These are phyloP conservation scores for Diplodus sargus DNA, from an alignment of 2,797 vertebrate genomes.

Conservation along the genomic window DNA sequence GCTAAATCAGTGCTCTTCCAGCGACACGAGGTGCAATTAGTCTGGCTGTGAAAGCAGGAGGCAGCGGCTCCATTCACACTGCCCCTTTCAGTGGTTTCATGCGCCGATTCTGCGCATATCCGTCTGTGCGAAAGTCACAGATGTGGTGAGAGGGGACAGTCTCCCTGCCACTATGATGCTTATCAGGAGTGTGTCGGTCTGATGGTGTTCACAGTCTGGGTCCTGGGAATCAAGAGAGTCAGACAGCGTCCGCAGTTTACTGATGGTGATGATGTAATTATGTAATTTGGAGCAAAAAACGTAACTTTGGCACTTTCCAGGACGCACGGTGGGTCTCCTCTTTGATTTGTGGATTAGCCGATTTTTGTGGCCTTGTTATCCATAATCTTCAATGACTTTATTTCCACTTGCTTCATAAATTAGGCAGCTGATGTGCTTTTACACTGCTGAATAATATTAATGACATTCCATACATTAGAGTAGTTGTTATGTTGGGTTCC, in stretches of 20 bases:
- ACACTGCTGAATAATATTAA: background rate
- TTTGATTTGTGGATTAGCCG: conserved; percentile 57
- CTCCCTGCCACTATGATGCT: too few species aligned
- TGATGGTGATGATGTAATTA: too few species aligned
- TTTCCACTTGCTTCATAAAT: background rate
- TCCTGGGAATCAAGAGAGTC: too few species aligned
- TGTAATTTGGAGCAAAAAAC: too few species aligned
- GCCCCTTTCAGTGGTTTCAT: too few species aligned
- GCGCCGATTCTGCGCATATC: too few species aligned
- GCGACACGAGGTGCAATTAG: conserved; percentile 79
- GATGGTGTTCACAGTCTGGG: too few species aligned
- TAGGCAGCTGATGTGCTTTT: background rate
- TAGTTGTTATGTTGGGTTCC: background rate
- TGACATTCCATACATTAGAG: background rate
- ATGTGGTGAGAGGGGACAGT: too few species aligned
- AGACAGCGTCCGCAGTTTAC: too few species aligned
- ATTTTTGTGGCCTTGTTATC: conserved; percentile 1
- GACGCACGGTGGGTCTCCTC: conserved; percentile 11
- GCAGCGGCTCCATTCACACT: conserved; percentile 6
- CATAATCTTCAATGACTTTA: background rate
- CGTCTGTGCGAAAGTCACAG: too few species aligned
- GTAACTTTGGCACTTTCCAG: too few species aligned
- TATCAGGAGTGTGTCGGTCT: too few species aligned
- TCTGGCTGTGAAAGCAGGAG: conserved; percentile 74
- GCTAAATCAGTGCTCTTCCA: conserved; percentile 84